Base-by-base conservation (phyloP, 1,140 invertebrate species). In the Leptopilina clavipes region DNA sequence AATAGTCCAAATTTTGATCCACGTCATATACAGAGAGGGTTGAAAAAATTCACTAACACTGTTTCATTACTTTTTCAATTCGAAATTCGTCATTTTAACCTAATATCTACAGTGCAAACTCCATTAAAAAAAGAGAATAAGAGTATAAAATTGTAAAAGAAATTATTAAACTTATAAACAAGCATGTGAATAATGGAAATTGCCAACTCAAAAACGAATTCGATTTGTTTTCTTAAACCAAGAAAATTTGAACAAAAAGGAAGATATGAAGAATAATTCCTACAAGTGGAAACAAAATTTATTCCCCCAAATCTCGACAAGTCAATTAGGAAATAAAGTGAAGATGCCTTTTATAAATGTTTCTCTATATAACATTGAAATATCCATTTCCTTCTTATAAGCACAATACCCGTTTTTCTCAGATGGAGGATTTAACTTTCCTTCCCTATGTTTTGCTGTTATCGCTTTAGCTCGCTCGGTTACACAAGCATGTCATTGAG, bases 301-400 rank as follows among this genome's bases (percentile, higher is more conserved):
- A 3, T 19, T 5, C 37, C 8, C 37, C 9, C 19, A 25, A 59
- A 22, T 59, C 22, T 12, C 1, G 44, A 45, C 3, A 59, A 59
- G 56, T 25, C 22, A 59, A 31, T 59, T 59, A 59, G 18, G 3
- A 59, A 59, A 22, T 12, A 25, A 25, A 3, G 11, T 22, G 9
- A 22, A 25, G 9, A 54, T 18, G 17, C 6, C 18, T 54, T 54
- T 19, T 22, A 12, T 11, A 31, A 25, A 25, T 22, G 8, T 59
- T 59, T 25, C 56, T 31, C 19, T 8, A 59, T 12, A 59, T 59
- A 59, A 59, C 19, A 54, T 54, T 59, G 56, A 59, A 59, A 59
- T 59, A 25, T 11, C 22, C 22, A 8, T 59, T 59, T 59, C 1
- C 3, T 22, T 2, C 19, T 22, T 11, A n/a, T n/a, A 59, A 5